Evolutionary conservation across 2,797 vertebrate genomes (phyloP).

Genomic region (Trachops cirrhosus): DNA sequence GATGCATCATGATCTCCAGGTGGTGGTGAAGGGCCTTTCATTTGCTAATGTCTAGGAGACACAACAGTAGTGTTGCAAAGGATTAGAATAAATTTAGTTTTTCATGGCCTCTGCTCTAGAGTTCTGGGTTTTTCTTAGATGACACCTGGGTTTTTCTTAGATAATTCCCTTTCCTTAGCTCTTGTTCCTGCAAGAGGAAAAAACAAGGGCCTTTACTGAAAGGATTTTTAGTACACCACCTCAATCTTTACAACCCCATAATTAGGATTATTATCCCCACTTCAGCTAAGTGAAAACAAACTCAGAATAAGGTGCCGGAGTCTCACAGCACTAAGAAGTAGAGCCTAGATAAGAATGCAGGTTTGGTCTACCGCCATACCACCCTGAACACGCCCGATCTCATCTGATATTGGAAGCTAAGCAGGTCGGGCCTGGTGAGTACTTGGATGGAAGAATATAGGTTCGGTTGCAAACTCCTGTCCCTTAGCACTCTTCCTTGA

Average conservation of each 20-base stretch:
- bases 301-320: background rate
- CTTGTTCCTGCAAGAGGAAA: background rate
- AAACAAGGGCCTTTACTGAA: background rate
- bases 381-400: too few relatives aligned
- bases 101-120: background rate
- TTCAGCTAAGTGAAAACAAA: background rate
- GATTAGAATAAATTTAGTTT: background rate
- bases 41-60: background rate
- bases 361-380: background rate
- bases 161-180: background rate
- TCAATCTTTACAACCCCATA: constrained; percentile 15
- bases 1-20: background rate
- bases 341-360: background rate
- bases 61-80: background rate
- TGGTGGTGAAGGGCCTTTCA: constrained; percentile 7
- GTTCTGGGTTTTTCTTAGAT: constrained; percentile 38
- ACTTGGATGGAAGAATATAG: background rate
- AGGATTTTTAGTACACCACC: background rate
- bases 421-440: too few relatives aligned
- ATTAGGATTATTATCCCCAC: background rate
- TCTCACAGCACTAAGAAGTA: background rate
- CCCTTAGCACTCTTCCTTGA: constrained; percentile 6
- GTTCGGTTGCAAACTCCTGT: background rate
- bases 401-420: too few relatives aligned
- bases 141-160: constrained; percentile 28